Evolutionary conservation across 2,888 invertebrate genomes (phyloP), one percentile per base, ranked within the genome.

Genomic region (Ectropis crepuscularia): DNA sequence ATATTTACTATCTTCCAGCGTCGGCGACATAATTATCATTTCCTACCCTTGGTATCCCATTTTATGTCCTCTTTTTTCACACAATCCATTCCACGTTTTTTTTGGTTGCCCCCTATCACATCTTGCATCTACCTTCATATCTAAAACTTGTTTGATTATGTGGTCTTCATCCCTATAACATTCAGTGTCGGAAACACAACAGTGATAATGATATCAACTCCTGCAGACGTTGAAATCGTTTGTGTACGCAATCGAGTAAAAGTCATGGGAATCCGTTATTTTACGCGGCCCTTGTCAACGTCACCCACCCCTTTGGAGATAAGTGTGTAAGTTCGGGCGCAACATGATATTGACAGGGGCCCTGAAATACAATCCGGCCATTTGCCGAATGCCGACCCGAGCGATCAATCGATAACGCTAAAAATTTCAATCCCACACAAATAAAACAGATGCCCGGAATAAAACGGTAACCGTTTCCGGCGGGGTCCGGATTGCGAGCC

Each of bases 301-400:
- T 77, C 79, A 75, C 66, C 65, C 67, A 57, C 67, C 70, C 70
- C 62, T 67, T 66, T 47, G 54, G 53, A 59, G 72, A 70, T 69
- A 69, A 68, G 63, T 63, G 66, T 65, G 64, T 61, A 48, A 67
- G 63, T 72, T 70, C 65, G 63, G 68, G 68, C 65, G 69, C 64
- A 70, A 70, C 66, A 67, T 74, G 72, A 73, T 76, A 79, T 77
- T 78, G 77, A 77, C 74, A 73, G 65, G 75, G 75, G 76, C 73
- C 73, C 67, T 73, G 67, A 71, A 70, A 60, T 36, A 63, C 63
- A 59, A 57, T 57, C 64, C 55, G 36, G 55, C 55, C 55, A 53
- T 64, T 60, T 55, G 64, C 62, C 41, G 28, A 59, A 63, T 63
- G 59, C 59, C 54, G 42, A 46, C 54, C 53, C 63, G 50, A 50